Conservation (phyloP, 2,113 vertebrate species). For the Sitta europaea region DNA sequence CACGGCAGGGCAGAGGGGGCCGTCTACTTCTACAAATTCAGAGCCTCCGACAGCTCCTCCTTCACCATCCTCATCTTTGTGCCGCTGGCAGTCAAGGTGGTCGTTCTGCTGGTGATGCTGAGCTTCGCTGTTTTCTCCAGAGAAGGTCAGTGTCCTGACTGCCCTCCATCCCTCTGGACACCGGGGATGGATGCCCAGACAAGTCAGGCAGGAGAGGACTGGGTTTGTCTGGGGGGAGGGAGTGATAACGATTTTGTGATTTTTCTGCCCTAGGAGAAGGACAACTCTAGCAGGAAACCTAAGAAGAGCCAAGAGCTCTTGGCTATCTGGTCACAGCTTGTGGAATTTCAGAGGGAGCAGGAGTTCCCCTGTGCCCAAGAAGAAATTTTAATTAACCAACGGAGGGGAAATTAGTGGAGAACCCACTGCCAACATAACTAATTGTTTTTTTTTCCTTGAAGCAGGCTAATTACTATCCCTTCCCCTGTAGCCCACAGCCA, state of each 20-base stretch:
- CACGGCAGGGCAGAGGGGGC: slow-evolving; percentile 69
- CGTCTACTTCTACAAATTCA: slow-evolving; percentile 74
- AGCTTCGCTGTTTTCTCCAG: neutral
- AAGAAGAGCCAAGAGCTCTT: neutral
- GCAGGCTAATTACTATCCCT: neutral
- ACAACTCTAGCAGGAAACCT: neutral
- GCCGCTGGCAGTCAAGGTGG: slow-evolving; percentile 58
- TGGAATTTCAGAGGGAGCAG: neutral
- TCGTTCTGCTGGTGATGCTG: slow-evolving; percentile 61
- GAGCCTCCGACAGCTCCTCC: neutral
- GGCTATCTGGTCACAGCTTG: neutral
- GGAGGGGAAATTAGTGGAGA: neutral
- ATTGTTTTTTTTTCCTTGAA: neutral
- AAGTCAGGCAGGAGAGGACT: neutral
- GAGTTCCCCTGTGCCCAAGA: neutral
- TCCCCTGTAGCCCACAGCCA: neutral
- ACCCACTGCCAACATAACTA: neutral
- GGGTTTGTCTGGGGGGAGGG: accelerated
- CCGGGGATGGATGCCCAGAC: accelerated
- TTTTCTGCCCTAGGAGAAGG: neutral
- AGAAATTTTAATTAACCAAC: neutral
- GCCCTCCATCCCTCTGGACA: neutral
- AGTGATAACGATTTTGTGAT: neutral
- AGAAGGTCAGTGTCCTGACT: neutral
- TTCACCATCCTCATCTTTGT: slow-evolving; percentile 29